Evolutionary conservation across 2,113 vertebrate species (phyloP).

Genomic region (Notiomystis cincta): DNA sequence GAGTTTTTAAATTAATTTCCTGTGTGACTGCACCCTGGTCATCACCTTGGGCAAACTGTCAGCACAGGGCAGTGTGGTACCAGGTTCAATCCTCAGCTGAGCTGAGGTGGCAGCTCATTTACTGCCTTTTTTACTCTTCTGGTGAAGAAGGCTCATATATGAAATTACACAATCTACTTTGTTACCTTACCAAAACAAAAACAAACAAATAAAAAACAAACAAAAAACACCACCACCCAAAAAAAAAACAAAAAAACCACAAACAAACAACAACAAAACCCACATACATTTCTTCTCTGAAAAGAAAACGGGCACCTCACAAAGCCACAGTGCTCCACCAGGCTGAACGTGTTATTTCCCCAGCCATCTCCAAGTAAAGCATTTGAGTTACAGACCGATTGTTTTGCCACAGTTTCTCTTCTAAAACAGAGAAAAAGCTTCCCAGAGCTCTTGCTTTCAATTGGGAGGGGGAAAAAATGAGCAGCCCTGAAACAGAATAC

Average conservation of each 20-base stretch:
- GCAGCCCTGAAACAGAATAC: neutral
- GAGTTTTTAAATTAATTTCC: neutral
- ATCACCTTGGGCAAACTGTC: neutral
- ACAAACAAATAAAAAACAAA: too few relatives aligned
- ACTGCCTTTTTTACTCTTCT: neutral
- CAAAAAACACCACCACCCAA: too few relatives aligned
- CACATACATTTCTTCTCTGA: neutral
- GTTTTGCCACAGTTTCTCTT: constrained; percentile 29
- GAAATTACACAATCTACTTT: neutral
- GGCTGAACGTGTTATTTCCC: constrained; percentile 27
- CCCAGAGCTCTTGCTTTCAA: neutral
- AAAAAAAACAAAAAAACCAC: neutral
- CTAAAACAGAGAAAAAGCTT: constrained; percentile 28
- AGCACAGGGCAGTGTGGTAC: neutral
- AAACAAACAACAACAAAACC: neutral
- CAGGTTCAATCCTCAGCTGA: neutral
- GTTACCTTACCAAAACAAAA: neutral
- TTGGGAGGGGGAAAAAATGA: neutral
- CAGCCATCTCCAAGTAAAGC: constrained; percentile 29
- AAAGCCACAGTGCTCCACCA: constrained; percentile 4
- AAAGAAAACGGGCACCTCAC: neutral
- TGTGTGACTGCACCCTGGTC: neutral
- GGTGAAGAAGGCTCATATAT: fast-evolving
- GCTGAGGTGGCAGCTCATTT: neutral
- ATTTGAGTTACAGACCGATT: constrained; percentile 20